Evolutionary conservation across 2,797 vertebrate genomes (phyloP).

Genomic region (Cuniculus paca): DNA sequence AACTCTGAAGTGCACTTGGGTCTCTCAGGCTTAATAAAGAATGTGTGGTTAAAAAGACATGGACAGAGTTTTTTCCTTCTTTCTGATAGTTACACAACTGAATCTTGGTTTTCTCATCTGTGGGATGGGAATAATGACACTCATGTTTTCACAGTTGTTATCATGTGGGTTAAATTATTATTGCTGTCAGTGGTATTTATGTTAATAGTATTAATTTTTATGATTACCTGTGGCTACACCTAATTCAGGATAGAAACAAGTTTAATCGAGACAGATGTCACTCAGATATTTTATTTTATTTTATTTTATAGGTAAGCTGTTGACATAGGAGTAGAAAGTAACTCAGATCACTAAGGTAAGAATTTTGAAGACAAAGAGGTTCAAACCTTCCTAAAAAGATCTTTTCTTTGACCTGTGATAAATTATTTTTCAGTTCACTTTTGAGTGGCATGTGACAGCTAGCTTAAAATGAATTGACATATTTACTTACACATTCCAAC

Average conservation of each 20-base stretch:
- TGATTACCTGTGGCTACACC: neutral
- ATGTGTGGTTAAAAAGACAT: neutral
- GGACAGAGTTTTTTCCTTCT: neutral
- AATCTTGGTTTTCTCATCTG: constrained; percentile 25
- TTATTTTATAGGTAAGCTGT: constrained; percentile 45
- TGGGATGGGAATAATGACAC: neutral
- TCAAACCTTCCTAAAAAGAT: neutral
- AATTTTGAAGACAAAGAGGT: neutral
- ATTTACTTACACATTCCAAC: constrained; percentile 54
- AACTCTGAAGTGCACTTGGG: neutral
- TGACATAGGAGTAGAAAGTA: neutral
- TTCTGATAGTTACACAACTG: neutral
- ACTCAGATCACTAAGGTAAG: neutral
- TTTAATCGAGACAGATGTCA: neutral
- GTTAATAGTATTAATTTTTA: neutral
- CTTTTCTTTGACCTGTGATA: neutral
- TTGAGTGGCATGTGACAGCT: neutral
- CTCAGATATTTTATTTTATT: neutral
- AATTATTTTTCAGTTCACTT: constrained; percentile 21
- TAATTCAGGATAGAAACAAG: constrained; percentile 36
- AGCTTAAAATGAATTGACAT: constrained; percentile 53
- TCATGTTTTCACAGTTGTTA: neutral
- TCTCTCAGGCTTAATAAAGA: neutral
- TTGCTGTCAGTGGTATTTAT: neutral
- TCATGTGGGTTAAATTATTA: neutral